These are phyloP conservation scores for Tribolium freemani DNA, from an alignment of 2,888 invertebrate genomes.

Conservation along the genomic window DNA sequence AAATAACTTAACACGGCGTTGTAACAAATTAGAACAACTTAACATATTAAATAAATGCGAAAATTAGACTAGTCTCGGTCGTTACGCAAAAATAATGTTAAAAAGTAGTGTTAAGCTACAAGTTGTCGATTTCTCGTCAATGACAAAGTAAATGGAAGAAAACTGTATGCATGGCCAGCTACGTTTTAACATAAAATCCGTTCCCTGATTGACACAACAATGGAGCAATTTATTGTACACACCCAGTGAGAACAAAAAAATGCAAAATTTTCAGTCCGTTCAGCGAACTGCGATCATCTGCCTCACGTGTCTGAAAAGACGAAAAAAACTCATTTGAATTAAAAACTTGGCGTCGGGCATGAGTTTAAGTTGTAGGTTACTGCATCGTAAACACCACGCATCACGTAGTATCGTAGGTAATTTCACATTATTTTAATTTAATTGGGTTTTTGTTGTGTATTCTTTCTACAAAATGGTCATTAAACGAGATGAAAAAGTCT, in stretches of 20 bases:
- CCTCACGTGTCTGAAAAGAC: neutral
- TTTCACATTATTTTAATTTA: neutral
- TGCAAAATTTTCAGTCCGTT: conserved; percentile 20
- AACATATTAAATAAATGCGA: conserved; percentile 3
- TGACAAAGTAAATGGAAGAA: neutral
- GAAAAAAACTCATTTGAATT: conserved; percentile 9
- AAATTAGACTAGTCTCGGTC: neutral
- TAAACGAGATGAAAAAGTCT: neutral
- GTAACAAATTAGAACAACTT: conserved; percentile 7
- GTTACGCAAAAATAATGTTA: neutral
- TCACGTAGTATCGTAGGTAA: neutral
- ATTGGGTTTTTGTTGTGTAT: neutral
- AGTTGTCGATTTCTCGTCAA: neutral
- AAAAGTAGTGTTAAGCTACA: neutral
- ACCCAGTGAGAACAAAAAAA: conserved; percentile 19
- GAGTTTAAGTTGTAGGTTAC: neutral
- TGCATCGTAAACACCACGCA: conserved; percentile 4
- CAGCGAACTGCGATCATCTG: conserved; percentile 9
- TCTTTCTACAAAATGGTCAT: neutral
- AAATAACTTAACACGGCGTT: conserved; percentile 3
- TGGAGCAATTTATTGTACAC: conserved; percentile 25
- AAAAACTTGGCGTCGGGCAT: neutral
- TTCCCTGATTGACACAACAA: conserved; percentile 20
- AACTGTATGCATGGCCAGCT: conserved; percentile 15
- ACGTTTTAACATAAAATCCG: conserved; percentile 26